phyloP scores from a whole-genome alignment of 2,797 vertebrate species.

The Poecilia picta region DNA sequence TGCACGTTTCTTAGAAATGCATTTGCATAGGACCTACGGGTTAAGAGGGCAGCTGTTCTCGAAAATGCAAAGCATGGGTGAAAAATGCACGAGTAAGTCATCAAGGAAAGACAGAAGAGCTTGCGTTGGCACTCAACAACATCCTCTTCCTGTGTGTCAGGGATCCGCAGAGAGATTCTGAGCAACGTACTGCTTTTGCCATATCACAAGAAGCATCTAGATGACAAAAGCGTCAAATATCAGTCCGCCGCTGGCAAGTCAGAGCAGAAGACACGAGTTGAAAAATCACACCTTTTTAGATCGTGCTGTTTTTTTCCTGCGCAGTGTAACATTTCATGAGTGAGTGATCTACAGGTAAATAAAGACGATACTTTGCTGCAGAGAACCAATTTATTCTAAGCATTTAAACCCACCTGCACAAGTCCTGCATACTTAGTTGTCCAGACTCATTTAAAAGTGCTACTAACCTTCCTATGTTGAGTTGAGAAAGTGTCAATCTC shows the following conservation, averaged over 20 bases:
- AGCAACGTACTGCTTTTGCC: not conserved
- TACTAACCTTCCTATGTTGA: not conserved
- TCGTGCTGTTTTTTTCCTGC: not conserved
- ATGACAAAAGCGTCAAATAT: not conserved
- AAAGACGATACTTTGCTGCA: not conserved
- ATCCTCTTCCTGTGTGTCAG: conserved; percentile 42
- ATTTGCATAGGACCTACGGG: conserved; percentile 46
- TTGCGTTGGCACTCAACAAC: conserved; percentile 31
- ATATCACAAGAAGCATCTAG: conserved; percentile 8
- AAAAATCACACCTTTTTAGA: conserved; percentile 9
- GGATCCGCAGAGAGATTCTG: not conserved
- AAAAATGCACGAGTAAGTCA: conserved; percentile 19
- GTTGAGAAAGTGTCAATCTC: not conserved
- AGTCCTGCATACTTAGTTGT: not conserved
- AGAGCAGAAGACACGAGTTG: not conserved
- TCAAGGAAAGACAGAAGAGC: conserved; percentile 8
- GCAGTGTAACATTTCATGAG: not conserved
- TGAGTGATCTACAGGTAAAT: conserved; percentile 2
- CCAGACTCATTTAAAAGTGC: not conserved
- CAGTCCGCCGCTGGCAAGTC: not conserved
- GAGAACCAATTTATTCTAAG: conserved; percentile 4
- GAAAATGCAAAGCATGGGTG: conserved; percentile 31
- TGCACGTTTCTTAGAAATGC: conserved; percentile 5
- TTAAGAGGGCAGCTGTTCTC: not conserved
- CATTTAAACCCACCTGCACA: not conserved